Base-by-base conservation (phyloP, 2,113 vertebrate genomes). In the Boleophthalmus pectinirostris region DNA sequence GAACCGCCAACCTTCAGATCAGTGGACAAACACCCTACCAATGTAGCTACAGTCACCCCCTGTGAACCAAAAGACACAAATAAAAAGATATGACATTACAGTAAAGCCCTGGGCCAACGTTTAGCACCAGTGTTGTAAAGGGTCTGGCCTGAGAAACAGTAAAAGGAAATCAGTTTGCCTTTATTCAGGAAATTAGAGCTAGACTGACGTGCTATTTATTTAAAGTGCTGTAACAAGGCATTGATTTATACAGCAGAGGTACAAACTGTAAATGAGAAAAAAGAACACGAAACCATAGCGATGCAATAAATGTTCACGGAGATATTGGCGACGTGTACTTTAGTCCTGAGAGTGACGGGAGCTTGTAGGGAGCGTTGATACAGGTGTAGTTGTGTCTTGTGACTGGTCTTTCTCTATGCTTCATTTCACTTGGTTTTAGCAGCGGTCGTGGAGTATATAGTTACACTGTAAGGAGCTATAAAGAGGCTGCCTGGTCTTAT, bases 361-460 rank as follows among this genome's bases (percentile, higher is more conserved):
- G 79, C 8, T 73, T 76, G 81, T 80, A 65, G 67, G 21, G 21
- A 54, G 71, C 63, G 15, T 79, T 57, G 70, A 45, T 81, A 80
- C 84, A 84, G 60, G 82, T 86, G 80, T 72, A 82, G 65, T 68
- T 78, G 73, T 73, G 80, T 64, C 14, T 29, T 2, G 51, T 64
- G 66, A 69, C 76, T 64, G 58, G 72, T 63, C 81, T 73, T 25
- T 70, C 63, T 79, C 43, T 20, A 61, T 21, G 71, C 82, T 85
- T 87, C 83, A 75, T 82, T 86, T 82, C 66, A 72, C 65, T 46
- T 70, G 45, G 70, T 76, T 79, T 83, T 75, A 81, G 69, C 69
- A 29, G 38, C 6, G 43, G 60, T 54, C 58, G 66, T 68, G 57
- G 66, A 38, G 54, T 65, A 74, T 73, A 72, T 72, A 25, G 60